These are phyloP conservation scores for Tenthredo livida DNA, from an alignment of 2,888 invertebrate species.

Conservation along the genomic window DNA sequence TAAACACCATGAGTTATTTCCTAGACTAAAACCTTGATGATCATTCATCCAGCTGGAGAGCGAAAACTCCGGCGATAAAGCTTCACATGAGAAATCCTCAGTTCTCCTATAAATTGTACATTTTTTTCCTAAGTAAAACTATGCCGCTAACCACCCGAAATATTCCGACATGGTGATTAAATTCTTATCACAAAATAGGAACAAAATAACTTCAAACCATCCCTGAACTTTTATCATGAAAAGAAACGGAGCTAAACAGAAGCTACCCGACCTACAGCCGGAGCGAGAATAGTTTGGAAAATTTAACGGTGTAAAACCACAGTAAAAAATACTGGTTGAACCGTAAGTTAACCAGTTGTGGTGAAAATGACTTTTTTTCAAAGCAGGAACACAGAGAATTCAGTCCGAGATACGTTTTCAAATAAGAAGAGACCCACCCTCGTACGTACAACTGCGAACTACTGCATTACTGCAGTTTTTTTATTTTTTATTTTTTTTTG, in stretches of 20 bases:
- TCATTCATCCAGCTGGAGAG: neutral
- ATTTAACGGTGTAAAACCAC: neutral
- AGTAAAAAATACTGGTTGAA: neutral
- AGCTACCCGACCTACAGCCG: neutral
- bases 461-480: constrained; percentile 38
- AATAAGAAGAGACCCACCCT: constrained; percentile 12
- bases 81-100: no score
- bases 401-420: constrained; percentile 24
- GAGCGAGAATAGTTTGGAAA: neutral
- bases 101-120: neutral
- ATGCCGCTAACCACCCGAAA: neutral
- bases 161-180: neutral
- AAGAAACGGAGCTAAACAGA: neutral
- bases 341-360: constrained; percentile 23
- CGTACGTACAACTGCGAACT: constrained; percentile 9
- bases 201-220: neutral
- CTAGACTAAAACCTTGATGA: constrained; percentile 46
- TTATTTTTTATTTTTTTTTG: constrained; percentile 26
- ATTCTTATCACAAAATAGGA: neutral
- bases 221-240: neutral
- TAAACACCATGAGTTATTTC: constrained; percentile 53
- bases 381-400: neutral
- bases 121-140: neutral
- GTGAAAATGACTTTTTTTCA: neutral
- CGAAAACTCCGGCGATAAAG: neutral